These are phyloP conservation scores for Drosophila santomea DNA, from an alignment of 1,140 invertebrate genomes.

Conservation along the genomic window DNA sequence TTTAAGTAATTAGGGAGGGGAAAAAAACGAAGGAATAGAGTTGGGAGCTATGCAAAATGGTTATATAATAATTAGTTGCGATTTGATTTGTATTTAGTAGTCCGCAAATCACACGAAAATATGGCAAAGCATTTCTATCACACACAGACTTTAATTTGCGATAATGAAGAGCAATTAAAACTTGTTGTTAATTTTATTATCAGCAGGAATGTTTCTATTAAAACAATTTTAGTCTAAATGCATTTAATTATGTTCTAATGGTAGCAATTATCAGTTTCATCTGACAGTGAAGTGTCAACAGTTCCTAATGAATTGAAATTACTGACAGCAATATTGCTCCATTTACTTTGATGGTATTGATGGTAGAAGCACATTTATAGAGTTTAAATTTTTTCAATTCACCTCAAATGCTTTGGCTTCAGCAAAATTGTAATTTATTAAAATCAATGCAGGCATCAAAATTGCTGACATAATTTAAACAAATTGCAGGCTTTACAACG, in stretches of 20 bases:
- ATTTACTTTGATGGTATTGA: slow-evolving; percentile 17
- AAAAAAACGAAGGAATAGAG: slow-evolving; percentile 11
- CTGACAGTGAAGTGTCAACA: slow-evolving; percentile 20
- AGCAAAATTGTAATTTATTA: no score
- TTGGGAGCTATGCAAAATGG: slow-evolving; percentile 49
- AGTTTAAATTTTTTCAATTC: slow-evolving; percentile 1
- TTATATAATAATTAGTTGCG: slow-evolving; percentile 42
- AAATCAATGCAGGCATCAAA: neutral
- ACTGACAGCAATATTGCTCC: slow-evolving; percentile 7
- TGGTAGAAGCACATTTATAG: slow-evolving; percentile 4
- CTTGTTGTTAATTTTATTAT: slow-evolving; percentile 10
- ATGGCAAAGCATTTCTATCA: slow-evolving; percentile 4
- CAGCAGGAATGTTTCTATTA: slow-evolving; percentile 2
- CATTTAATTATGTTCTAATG: slow-evolving; percentile 33
- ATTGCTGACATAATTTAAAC: neutral
- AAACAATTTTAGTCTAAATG: slow-evolving; percentile 22
- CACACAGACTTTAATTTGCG: slow-evolving; percentile 25
- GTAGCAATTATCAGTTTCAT: slow-evolving; percentile 16
- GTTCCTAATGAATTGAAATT: slow-evolving; percentile 11
- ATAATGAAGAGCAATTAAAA: slow-evolving; percentile 35
- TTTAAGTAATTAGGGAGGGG: slow-evolving; percentile 62
- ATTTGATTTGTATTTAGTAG: slow-evolving; percentile 63
- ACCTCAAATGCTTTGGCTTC: no score
- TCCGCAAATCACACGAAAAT: slow-evolving; percentile 26
- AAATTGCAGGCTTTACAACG: slow-evolving; percentile 7